Percentiles rank a stretch among this genome's conserved stretches.
Evolutionary conservation across 2,888 invertebrate genomes (phyloP).

Genomic region (Amaurobius ferox): DNA sequence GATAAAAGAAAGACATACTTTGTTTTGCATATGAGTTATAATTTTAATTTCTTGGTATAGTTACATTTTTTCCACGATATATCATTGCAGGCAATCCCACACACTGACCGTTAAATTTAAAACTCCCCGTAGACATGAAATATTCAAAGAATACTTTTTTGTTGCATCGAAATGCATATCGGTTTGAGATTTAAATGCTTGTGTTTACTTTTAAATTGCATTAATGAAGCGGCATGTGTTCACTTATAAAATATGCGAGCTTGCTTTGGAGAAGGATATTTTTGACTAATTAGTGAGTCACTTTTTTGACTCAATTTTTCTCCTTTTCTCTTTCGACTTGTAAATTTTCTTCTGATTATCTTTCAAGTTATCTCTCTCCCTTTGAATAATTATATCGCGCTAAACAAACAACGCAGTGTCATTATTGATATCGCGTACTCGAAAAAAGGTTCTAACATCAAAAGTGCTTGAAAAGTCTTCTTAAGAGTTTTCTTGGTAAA

Average conservation of each 20-base stretch:
- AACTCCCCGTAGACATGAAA: slow-evolving; percentile 56
- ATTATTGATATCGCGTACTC: slow-evolving; percentile 66
- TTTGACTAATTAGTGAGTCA: slow-evolving; percentile 60
- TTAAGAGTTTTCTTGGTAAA: slow-evolving; percentile 59
- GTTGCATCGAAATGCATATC: slow-evolving; percentile 41
- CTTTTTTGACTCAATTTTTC: slow-evolving; percentile 29
- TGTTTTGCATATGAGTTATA: slow-evolving; percentile 67
- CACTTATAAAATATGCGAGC: slow-evolving; percentile 67
- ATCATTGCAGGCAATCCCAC: slow-evolving; percentile 29
- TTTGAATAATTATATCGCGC: slow-evolving; percentile 69
- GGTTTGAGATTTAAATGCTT: slow-evolving; percentile 70
- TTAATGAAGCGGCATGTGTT: slow-evolving; percentile 67
- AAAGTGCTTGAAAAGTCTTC: slow-evolving; percentile 70
- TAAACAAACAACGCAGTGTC: slow-evolving; percentile 67
- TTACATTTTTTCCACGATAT: slow-evolving; percentile 34
- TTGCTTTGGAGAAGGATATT: slow-evolving; percentile 28
- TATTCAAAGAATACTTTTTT: slow-evolving; percentile 61
- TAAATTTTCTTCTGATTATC: slow-evolving; percentile 72
- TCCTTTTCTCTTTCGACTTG: slow-evolving; percentile 48
- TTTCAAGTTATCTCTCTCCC: slow-evolving; percentile 67
- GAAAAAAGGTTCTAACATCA: slow-evolving; percentile 54
- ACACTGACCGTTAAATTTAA: slow-evolving; percentile 67
- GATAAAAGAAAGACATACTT: slow-evolving; percentile 55
- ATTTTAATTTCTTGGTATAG: slow-evolving; percentile 57
- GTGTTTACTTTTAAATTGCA: slow-evolving; percentile 71